Conservation (phyloP, 1,140 invertebrate genomes). For the Ruditapes philippinarum region DNA sequence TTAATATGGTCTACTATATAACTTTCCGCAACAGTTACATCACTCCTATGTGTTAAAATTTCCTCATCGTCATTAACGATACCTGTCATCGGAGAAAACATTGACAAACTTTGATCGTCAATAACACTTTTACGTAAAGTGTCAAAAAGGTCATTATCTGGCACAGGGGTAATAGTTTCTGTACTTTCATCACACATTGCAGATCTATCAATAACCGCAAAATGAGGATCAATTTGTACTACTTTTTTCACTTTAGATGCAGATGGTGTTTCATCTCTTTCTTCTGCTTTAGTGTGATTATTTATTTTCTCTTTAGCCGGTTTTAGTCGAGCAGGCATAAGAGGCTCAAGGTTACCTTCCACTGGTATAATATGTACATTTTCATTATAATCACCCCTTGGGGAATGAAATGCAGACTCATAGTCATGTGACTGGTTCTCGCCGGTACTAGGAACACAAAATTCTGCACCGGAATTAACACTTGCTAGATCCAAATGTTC, state of each 20-base stretch:
- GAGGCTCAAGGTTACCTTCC: conserved; percentile 77
- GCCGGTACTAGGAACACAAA: conserved; percentile 30
- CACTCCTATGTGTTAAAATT: conserved; percentile 48
- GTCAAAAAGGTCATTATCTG: conserved; percentile 13
- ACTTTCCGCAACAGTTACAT: conserved; percentile 71
- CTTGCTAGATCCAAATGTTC: conserved; percentile 80
- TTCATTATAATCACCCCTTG: neutral
- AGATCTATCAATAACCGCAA: conserved; percentile 30
- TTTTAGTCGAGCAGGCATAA: conserved; percentile 88
- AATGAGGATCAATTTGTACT: conserved; percentile 52
- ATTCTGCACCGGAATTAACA: conserved; percentile 74
- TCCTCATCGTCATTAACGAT: conserved; percentile 39
- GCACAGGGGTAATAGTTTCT: conserved; percentile 23
- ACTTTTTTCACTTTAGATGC: conserved; percentile 51
- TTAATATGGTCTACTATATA: conserved; percentile 74
- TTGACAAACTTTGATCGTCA: neutral
- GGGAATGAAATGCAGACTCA: conserved; percentile 25
- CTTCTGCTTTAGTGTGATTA: conserved; percentile 90
- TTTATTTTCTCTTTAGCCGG: conserved; percentile 89
- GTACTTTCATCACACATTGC: neutral
- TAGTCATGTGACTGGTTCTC: conserved; percentile 8
- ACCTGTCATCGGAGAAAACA: neutral
- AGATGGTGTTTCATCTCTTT: conserved; percentile 87
- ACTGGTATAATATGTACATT: conserved; percentile 20
- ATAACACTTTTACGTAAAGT: neutral